These are phyloP conservation scores for Drosophila gaucha DNA, from an alignment of 2,888 invertebrate species.

Conservation along the genomic window DNA sequence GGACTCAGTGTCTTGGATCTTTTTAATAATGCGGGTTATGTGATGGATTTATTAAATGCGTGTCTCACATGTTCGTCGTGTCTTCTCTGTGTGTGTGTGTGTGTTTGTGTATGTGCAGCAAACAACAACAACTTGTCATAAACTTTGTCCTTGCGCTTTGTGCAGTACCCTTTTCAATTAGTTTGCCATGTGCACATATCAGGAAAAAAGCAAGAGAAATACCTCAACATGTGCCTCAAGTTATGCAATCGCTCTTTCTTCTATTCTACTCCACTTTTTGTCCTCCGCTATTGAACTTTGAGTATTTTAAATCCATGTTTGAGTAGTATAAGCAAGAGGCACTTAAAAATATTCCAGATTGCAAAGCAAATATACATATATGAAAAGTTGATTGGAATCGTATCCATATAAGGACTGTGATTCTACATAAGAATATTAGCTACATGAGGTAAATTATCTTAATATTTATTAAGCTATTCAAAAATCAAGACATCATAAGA, in stretches of 20 bases:
- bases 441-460: no score
- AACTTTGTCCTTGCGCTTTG: slow-evolving; percentile 66
- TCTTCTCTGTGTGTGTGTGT: slow-evolving; percentile 7
- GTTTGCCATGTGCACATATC: slow-evolving; percentile 55
- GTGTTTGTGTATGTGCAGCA: slow-evolving; percentile 30
- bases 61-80: slow-evolving; percentile 41
- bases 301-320: slow-evolving; percentile 9
- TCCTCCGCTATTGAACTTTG: slow-evolving; percentile 35
- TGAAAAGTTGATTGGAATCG: no score
- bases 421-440: no score
- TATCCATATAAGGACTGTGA: no score
- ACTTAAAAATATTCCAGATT: no score
- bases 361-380: no score
- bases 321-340: no score
- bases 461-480: no score
- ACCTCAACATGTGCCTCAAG: slow-evolving; percentile 39
- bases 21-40: slow-evolving; percentile 81
- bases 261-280: not conserved
- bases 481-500: no score
- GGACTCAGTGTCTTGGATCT: slow-evolving; percentile 64
- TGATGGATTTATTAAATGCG: slow-evolving; percentile 78
- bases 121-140: slow-evolving; percentile 57
- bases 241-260: slow-evolving; percentile 46
- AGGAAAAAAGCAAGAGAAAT: slow-evolving; percentile 18
- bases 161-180: slow-evolving; percentile 70